Conservation (phyloP, 1,140 invertebrate genomes). For the Eueides isabella region DNA sequence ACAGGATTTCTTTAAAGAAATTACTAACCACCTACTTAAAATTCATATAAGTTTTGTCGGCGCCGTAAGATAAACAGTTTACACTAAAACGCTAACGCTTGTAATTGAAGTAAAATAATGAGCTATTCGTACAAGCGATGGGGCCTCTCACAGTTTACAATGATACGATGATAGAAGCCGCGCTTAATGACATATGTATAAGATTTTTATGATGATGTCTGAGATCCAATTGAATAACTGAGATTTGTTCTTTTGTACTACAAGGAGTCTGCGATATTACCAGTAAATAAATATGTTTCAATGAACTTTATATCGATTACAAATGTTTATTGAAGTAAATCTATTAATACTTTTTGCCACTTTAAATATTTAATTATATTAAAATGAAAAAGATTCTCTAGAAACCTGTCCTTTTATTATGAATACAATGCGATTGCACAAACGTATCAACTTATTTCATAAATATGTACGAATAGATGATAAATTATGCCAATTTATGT, state of each 20-base stretch:
- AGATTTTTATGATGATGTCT: conserved; percentile 18
- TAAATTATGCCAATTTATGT: neutral
- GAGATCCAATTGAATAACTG: neutral
- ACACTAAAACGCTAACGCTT: conserved; percentile 35
- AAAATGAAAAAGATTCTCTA: neutral
- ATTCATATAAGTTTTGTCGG: neutral
- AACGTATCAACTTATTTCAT: neutral
- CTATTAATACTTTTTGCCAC: neutral
- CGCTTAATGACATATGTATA: conserved; percentile 30
- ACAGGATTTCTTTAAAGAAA: no score
- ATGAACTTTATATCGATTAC: neutral
- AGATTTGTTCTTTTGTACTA: neutral
- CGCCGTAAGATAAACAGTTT: neutral
- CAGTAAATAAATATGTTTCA: neutral
- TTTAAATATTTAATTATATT: neutral
- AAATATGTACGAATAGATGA: neutral
- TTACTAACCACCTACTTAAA: neutral
- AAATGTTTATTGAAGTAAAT: neutral
- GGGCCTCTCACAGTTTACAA: conserved; percentile 58
- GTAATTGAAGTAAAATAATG: conserved; percentile 34
- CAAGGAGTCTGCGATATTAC: no score
- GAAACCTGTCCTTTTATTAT: neutral
- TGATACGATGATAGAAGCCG: conserved; percentile 45
- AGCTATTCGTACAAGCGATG: conserved; percentile 56
- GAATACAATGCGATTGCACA: neutral